Evolutionary conservation across 2,113 vertebrate genomes (phyloP).

Genomic region (Alligator mississippiensis): DNA sequence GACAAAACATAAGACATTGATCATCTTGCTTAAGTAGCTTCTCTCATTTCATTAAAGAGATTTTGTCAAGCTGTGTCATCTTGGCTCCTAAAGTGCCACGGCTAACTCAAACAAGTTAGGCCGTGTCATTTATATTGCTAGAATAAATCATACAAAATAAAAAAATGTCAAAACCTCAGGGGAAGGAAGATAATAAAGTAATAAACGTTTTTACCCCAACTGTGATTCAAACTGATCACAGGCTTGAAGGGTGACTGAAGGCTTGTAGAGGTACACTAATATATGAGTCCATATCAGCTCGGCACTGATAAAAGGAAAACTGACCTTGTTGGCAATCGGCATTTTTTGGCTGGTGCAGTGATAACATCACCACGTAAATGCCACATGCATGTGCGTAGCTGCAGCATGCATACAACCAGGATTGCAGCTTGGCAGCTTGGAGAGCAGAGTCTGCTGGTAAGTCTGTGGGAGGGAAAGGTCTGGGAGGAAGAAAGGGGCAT

Average conservation of each 20-base stretch:
- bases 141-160: slow-evolving; percentile 81
- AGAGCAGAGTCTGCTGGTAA: too few species aligned
- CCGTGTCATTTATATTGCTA: slow-evolving; percentile 78
- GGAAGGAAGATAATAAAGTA: slow-evolving; percentile 53
- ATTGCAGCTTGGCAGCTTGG: too few species aligned
- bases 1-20: slow-evolving; percentile 54
- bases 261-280: neutral
- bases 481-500: too few species aligned
- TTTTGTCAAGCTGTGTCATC: slow-evolving; percentile 80
- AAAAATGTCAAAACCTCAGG: slow-evolving; percentile 70
- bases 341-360: too few species aligned
- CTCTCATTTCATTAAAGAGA: slow-evolving; percentile 77
- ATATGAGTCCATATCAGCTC: too few species aligned
- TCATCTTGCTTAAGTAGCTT: slow-evolving; percentile 79
- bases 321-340: too few species aligned
- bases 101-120: slow-evolving; percentile 83
- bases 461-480: too few species aligned
- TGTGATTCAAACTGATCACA: neutral
- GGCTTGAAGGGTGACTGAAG: neutral
- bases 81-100: slow-evolving; percentile 78
- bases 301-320: too few species aligned
- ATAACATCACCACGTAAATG: too few species aligned
- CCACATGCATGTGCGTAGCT: too few species aligned
- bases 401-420: too few species aligned
- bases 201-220: slow-evolving; percentile 51